Conservation (phyloP, 2,113 vertebrate genomes). For the Micromys minutus region DNA sequence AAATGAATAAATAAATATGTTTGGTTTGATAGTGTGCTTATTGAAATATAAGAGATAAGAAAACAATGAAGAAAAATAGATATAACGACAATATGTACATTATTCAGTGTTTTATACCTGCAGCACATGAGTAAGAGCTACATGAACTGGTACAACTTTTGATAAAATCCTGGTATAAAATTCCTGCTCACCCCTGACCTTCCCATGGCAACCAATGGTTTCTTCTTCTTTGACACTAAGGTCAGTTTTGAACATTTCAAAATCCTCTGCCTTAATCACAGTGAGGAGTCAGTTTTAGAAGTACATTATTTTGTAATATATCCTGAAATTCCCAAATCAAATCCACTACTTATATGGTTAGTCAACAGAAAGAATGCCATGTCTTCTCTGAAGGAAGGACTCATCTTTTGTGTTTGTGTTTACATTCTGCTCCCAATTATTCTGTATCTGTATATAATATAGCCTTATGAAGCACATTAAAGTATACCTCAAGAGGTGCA, state of each 20-base stretch:
- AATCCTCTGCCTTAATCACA: neutral
- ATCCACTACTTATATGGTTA: constrained; percentile 62
- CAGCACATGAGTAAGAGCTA: neutral
- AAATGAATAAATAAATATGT: neutral
- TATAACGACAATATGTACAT: neutral
- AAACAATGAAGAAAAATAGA: neutral
- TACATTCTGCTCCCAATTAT: neutral
- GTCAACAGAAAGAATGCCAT: neutral
- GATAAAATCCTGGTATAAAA: neutral
- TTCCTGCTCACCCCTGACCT: neutral
- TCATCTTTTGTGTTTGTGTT: constrained; percentile 50
- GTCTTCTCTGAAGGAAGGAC: constrained; percentile 58
- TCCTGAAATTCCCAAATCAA: constrained; percentile 48
- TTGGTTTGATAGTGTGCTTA: neutral
- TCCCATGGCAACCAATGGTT: neutral
- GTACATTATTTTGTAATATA: constrained; percentile 49
- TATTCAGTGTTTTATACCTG: neutral
- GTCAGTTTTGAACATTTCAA: constrained; percentile 13
- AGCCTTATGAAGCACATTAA: neutral
- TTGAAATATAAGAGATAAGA: neutral
- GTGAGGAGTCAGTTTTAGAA: constrained; percentile 37
- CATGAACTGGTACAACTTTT: neutral
- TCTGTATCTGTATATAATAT: neutral
- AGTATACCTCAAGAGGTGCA: neutral
- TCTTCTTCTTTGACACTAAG: neutral